Conservation (phyloP, 1,140 invertebrate species). For the Vollenhovia emeryi region DNA sequence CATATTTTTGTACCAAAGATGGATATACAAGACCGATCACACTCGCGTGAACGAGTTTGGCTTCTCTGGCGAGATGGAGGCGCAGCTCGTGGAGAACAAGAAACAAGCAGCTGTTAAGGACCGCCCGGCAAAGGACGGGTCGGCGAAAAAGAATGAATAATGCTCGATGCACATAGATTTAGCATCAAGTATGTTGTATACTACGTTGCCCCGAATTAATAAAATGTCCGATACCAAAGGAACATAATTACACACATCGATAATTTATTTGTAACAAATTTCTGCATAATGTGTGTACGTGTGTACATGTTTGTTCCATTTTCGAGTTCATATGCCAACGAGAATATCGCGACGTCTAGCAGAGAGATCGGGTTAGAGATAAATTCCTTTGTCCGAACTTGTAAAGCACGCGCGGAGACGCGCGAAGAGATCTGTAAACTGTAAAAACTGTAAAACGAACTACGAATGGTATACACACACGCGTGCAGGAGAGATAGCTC, state of each 20-base stretch:
- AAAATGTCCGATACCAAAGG: conserved; percentile 70
- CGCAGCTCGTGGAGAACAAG: conserved; percentile 64
- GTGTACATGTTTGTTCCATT: conserved; percentile 64
- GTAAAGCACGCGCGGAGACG: neutral
- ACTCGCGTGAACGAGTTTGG: conserved; percentile 99
- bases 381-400: neutral
- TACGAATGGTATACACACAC: neutral
- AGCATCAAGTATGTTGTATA: conserved; percentile 68
- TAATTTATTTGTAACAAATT: conserved; percentile 65
- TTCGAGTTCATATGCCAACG: neutral
- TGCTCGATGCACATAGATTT: conserved; percentile 47
- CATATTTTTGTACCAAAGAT: conserved; percentile 99
- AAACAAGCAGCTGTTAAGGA: conserved; percentile 66
- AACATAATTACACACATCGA: conserved; percentile 65
- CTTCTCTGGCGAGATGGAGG: conserved; percentile 91
- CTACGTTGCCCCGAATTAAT: conserved; percentile 67
- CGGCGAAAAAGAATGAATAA: conserved; percentile 80
- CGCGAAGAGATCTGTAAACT: neutral
- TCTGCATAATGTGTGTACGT: conserved; percentile 41
- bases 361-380: neutral
- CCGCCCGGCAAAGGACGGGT: conserved; percentile 59
- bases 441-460: neutral
- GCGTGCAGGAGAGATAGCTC: neutral
- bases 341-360: neutral
- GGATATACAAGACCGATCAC: conserved; percentile 98